Conservation (phyloP, 2,797 vertebrate genomes). For the Mus caroli region DNA sequence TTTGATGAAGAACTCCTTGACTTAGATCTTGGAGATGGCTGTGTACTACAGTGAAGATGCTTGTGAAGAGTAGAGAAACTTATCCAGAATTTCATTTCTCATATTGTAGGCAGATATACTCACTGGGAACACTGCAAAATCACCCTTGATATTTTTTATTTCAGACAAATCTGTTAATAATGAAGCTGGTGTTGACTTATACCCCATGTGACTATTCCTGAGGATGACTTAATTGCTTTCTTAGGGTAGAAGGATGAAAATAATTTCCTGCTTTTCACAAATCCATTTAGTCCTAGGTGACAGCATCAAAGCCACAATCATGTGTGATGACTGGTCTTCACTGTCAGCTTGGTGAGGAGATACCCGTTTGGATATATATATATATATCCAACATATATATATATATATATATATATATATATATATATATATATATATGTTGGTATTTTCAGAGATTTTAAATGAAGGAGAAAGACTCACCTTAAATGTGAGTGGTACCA, state of each 20-base stretch:
- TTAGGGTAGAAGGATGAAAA: background rate
- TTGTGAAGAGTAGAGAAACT: background rate
- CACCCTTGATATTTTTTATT: background rate
- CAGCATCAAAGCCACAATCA: background rate
- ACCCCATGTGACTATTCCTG: background rate
- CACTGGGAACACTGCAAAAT: background rate
- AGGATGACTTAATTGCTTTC: background rate
- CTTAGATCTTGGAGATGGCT: background rate
- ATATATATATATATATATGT: too few relatives aligned
- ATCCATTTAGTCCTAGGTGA: background rate
- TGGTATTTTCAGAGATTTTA: background rate
- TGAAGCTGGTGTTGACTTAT: background rate
- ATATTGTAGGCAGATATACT: background rate
- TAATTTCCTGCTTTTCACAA: background rate
- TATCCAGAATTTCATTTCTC: background rate
- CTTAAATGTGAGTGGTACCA: background rate
- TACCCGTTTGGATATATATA: background rate
- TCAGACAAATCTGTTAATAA: background rate
- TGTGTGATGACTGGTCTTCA: background rate
- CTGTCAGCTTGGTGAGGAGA: background rate
- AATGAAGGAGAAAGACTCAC: background rate
- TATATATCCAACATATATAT: too few relatives aligned
- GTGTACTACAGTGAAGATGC: background rate
- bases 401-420: too few relatives aligned
- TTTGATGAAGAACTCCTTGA: background rate